A percentile compares a stretch with the other conserved stretches of the same genome.
These are phyloP conservation scores for Lepidurus packardi DNA, from an alignment of 1,140 invertebrate species.

Conservation along the genomic window DNA sequence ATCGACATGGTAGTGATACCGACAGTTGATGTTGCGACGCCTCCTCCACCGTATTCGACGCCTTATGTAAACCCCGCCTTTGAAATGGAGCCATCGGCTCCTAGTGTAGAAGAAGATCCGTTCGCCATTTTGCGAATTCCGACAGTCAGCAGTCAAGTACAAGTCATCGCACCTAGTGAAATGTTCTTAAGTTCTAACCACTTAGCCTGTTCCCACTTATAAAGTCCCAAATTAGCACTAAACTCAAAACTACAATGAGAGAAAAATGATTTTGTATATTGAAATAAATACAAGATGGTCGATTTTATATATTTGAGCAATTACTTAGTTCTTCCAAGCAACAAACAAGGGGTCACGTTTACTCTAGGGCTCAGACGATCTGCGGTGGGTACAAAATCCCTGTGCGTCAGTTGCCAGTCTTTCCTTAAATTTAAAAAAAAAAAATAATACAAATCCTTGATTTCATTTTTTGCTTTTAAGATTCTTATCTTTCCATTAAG, in stretches of 20 bases:
- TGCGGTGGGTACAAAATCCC: neutral
- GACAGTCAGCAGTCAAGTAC: neutral
- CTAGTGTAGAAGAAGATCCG: neutral
- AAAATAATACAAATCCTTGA: too few relatives aligned
- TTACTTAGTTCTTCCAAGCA: neutral
- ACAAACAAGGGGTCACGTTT: neutral
- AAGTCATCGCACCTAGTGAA: too few relatives aligned
- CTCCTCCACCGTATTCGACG: neutral
- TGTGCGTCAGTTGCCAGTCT: neutral
- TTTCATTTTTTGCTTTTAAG: neutral
- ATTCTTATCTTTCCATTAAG: constrained; percentile 6
- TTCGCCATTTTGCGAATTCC: constrained; percentile 18
- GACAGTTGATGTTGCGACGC: neutral
- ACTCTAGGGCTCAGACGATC: neutral
- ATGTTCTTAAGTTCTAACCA: too few relatives aligned
- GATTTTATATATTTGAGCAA: neutral
- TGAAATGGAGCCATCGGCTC: neutral
- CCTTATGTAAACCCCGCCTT: neutral
- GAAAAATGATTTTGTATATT: neutral
- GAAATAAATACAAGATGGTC: neutral
- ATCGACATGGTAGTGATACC: neutral
- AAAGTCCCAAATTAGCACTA: too few relatives aligned
- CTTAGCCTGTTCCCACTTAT: too few relatives aligned
- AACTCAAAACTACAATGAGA: too few relatives aligned
- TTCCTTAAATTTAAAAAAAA: neutral